Conservation (phyloP, 2,797 vertebrate species). For the Cryptoblepharus egeriae region DNA sequence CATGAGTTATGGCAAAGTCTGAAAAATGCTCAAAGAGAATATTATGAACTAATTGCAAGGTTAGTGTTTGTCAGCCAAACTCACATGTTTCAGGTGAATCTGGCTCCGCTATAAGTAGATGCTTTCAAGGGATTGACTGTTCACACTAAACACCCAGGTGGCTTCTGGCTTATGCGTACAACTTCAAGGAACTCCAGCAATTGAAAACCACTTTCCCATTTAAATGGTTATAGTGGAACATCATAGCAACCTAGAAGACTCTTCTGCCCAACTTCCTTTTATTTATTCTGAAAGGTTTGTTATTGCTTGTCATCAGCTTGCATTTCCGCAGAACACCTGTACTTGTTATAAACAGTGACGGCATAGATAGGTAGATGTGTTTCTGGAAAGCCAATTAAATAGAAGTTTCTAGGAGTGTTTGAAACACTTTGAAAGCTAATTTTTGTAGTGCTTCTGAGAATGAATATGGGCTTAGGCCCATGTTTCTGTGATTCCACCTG, state of each 20-base stretch:
- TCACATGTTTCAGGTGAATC: constrained; percentile 2
- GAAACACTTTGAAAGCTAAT: not conserved
- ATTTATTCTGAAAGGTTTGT: not conserved
- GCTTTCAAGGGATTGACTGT: not conserved
- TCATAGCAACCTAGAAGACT: not conserved
- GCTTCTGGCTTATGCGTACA: not conserved
- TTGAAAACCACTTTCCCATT: not conserved
- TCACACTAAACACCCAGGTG: constrained; percentile 1
- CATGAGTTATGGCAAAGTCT: not conserved
- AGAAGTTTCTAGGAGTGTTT: not conserved
- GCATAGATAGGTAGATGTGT: not conserved
- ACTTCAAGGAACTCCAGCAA: not conserved
- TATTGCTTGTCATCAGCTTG: not conserved
- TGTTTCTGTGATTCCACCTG: too few relatives aligned
- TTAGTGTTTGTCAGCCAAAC: not conserved
- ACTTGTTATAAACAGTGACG: not conserved
- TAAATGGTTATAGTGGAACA: not conserved
- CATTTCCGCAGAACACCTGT: not conserved
- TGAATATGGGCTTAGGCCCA: not conserved
- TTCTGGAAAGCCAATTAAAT: not conserved
- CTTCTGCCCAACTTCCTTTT: not conserved
- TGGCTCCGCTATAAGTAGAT: not conserved
- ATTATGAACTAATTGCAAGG: constrained; percentile 13
- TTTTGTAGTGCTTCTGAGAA: constrained; percentile 1
- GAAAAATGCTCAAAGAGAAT: constrained; percentile 3